Evolutionary conservation across 2,888 invertebrate genomes (phyloP).

Genomic region (Heliconius ismenius): DNA sequence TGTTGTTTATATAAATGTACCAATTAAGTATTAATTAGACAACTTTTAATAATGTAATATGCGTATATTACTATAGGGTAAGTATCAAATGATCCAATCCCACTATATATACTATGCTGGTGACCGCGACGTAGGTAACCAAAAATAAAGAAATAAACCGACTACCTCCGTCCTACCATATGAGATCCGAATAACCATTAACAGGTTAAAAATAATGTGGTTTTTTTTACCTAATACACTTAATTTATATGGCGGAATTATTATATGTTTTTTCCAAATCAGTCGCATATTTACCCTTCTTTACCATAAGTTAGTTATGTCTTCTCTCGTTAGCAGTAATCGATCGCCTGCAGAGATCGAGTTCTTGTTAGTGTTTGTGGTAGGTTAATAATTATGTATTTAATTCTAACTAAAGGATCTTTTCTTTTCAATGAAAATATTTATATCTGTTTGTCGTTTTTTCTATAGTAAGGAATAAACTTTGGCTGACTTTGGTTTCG

Average conservation of each 20-base stretch:
- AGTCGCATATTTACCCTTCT: not conserved
- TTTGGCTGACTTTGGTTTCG: not conserved
- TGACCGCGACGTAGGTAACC: conserved; percentile 30
- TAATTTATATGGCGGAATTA: conserved; percentile 42
- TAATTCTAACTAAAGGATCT: not conserved
- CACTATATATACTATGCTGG: conserved; percentile 29
- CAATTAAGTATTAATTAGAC: too few species aligned
- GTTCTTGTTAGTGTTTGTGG: conserved; percentile 38
- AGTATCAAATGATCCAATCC: conserved; percentile 27
- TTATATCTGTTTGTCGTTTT: not conserved
- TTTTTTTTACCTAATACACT: conserved; percentile 49
- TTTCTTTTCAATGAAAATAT: not conserved
- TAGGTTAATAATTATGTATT: conserved; percentile 25
- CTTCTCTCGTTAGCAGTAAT: conserved; percentile 32
- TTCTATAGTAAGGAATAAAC: not conserved
- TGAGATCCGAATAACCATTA: conserved; percentile 57
- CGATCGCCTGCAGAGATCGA: conserved; percentile 33
- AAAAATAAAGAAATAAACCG: conserved; percentile 40
- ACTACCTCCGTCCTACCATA: conserved; percentile 48
- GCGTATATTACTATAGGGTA: not conserved
- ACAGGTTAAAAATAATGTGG: conserved; percentile 65
- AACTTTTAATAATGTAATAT: not conserved
- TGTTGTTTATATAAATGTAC: too few species aligned
- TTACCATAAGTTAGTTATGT: conserved; percentile 15
- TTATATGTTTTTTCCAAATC: conserved; percentile 29